Percentiles rank a stretch among this genome's conserved stretches.
Evolutionary conservation across 2,113 vertebrate genomes (phyloP).

Genomic region (Dermatemys mawii): DNA sequence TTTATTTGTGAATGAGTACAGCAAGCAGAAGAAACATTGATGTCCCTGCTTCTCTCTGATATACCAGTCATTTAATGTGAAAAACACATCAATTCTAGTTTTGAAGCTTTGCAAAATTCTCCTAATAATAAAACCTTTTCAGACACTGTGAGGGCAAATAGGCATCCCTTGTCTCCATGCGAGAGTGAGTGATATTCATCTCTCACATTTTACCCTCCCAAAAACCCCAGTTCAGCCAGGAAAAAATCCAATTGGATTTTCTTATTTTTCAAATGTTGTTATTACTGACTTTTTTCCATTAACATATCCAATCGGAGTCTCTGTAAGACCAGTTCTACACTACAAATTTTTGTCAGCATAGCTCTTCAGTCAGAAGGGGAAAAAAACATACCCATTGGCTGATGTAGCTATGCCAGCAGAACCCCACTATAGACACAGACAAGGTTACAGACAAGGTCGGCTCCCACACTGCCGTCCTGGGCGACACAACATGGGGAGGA

Average conservation of each 20-base stretch:
- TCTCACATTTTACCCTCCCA: not conserved
- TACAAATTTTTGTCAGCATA: no score
- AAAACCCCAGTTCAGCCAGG: not conserved
- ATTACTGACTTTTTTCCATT: not conserved
- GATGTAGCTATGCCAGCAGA: no score
- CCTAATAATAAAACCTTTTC: not conserved
- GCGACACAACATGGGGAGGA: no score
- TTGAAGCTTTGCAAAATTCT: not conserved
- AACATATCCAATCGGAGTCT: not conserved
- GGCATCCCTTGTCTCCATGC: not conserved
- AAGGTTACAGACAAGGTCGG: no score
- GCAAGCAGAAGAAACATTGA: not conserved
- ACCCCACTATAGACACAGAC: no score
- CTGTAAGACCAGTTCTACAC: not conserved
- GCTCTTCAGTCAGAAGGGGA: no score
- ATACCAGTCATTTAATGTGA: not conserved
- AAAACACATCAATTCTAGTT: not conserved
- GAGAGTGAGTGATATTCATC: not conserved
- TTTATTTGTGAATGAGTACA: not conserved
- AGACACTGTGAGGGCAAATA: not conserved
- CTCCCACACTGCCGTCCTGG: no score
- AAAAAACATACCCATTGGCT: no score
- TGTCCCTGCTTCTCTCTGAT: not conserved
- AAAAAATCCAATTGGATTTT: not conserved
- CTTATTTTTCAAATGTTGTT: not conserved